Evolutionary conservation across 1,140 invertebrate species (phyloP).

Genomic region (Aphidius ervi): DNA sequence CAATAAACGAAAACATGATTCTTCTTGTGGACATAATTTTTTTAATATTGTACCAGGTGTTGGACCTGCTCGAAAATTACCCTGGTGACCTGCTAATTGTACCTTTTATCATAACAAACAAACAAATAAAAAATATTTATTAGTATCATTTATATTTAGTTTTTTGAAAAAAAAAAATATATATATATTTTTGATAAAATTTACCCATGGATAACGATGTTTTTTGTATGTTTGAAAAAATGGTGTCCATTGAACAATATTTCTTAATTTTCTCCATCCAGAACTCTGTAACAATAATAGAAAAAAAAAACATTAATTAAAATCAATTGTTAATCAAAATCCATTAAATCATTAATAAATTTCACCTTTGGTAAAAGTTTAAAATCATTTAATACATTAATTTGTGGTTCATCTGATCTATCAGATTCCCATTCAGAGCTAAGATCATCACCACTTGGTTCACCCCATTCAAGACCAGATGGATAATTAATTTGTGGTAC

Average conservation of each 20-base stretch:
- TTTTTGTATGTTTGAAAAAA: conserved; percentile 97
- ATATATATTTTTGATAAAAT: conserved; percentile 16
- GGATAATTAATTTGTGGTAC: conserved; percentile 56
- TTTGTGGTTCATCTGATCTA: conserved; percentile 48
- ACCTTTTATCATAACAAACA: conserved; percentile 45
- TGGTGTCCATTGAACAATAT: conserved; percentile 92
- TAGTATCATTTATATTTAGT: background rate
- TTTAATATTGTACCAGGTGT: conserved; percentile 91
- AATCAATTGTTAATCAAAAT: background rate
- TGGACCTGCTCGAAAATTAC: conserved; percentile 90
- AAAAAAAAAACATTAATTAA: conserved; percentile 11
- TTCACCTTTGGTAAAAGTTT: conserved; percentile 38
- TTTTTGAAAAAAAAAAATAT: background rate
- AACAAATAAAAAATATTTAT: conserved; percentile 6
- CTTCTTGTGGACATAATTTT: conserved; percentile 85
- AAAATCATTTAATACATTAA: conserved; percentile 23
- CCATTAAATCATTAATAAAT: conserved; percentile 7
- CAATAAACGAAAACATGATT: conserved; percentile 77
- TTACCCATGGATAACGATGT: conserved; percentile 87
- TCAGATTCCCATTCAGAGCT: conserved; percentile 88
- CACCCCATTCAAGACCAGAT: conserved; percentile 68
- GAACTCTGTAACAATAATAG: conserved; percentile 69
- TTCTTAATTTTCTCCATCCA: conserved; percentile 87
- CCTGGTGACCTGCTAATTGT: conserved; percentile 88
- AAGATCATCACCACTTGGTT: conserved; percentile 81